Conservation (phyloP, 2,797 vertebrate genomes). For the Salmo trutta region DNA sequence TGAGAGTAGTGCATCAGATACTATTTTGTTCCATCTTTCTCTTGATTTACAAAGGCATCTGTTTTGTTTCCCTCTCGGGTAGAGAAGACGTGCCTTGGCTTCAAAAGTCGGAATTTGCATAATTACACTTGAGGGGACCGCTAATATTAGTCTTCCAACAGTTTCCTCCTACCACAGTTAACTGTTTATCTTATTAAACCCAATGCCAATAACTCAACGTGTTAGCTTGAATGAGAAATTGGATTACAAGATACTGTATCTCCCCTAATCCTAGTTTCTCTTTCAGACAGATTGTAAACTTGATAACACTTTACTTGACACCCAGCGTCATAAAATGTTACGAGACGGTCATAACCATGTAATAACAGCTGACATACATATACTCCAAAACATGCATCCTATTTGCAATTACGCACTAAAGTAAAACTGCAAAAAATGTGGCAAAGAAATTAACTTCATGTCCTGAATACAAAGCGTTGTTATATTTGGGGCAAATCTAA, state of each 20-base stretch:
- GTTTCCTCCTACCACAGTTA: not conserved
- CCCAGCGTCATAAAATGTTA: too few species aligned
- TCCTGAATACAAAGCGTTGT: too few species aligned
- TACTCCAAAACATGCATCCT: too few species aligned
- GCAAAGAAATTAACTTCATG: too few species aligned
- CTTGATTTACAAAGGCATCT: not conserved
- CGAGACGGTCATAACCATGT: too few species aligned
- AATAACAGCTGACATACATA: too few species aligned
- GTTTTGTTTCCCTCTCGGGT: not conserved
- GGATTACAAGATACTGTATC: not conserved
- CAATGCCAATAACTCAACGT: not conserved
- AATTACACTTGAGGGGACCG: not conserved
- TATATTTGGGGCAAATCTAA: too few species aligned
- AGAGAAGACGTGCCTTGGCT: not conserved
- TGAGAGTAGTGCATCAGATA: not conserved
- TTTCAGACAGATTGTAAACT: too few species aligned
- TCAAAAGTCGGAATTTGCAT: not conserved
- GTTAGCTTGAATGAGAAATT: slow-evolving; percentile 4
- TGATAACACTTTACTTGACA: too few species aligned
- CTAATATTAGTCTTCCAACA: slow-evolving; percentile 7
- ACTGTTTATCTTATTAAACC: not conserved
- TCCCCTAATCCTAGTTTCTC: not conserved
- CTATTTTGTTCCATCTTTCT: not conserved
- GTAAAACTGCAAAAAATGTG: too few species aligned
- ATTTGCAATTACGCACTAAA: too few species aligned